Conservation (phyloP, 2,888 invertebrate species). For the Agriopis aurantiaria region DNA sequence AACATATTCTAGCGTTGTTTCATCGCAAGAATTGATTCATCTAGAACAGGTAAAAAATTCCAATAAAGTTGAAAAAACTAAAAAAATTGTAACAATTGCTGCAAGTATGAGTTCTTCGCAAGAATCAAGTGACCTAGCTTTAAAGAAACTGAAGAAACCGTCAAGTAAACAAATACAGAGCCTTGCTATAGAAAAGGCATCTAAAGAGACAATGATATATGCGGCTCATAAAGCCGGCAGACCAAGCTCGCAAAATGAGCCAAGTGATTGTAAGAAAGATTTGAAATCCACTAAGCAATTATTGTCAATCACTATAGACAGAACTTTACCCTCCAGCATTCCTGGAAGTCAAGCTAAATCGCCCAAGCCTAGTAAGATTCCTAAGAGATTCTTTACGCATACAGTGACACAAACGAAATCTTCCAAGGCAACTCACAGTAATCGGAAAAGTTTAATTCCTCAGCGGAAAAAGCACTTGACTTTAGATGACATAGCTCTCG, state of each 20-base stretch:
- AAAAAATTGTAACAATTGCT: conserved; percentile 4
- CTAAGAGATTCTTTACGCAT: conserved; percentile 49
- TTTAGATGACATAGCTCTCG: conserved; percentile 54
- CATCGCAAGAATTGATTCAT: background rate
- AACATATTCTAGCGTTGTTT: background rate
- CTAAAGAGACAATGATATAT: conserved; percentile 12
- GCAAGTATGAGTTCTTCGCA: background rate
- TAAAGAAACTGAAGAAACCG: background rate
- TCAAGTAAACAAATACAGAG: conserved; percentile 16
- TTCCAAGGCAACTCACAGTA: background rate
- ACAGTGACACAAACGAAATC: conserved; percentile 26
- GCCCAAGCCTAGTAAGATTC: conserved; percentile 59
- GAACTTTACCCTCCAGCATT: conserved; percentile 6
- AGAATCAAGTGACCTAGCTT: background rate
- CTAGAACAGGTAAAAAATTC: background rate
- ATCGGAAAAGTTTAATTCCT: conserved; percentile 54
- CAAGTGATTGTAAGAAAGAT: conserved; percentile 20
- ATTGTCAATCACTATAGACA: conserved; percentile 61
- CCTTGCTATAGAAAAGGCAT: conserved; percentile 11
- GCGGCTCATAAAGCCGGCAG: background rate
- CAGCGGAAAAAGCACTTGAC: conserved; percentile 47
- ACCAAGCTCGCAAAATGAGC: conserved; percentile 9
- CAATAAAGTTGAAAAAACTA: background rate
- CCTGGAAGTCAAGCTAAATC: conserved; percentile 20
- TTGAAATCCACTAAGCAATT: conserved; percentile 44